Evolutionary conservation across 2,797 vertebrate species (phyloP), one percentile per base, ranked within the genome.

Genomic region (Loriculus beryllinus): DNA sequence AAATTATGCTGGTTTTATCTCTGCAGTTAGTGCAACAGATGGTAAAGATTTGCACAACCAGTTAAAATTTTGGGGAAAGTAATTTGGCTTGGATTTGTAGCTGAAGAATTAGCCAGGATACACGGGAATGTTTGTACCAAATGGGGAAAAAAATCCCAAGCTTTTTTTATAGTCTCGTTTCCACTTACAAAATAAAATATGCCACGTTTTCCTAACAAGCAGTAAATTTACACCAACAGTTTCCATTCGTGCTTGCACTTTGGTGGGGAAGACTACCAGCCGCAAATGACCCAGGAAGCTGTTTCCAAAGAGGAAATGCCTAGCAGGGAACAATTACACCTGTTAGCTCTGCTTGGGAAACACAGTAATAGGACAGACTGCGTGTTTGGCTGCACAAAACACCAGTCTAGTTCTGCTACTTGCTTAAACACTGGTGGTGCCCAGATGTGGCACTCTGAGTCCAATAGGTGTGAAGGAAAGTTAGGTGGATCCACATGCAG

Each of bases 21-120:
- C 95, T 93, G 95, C 90, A 91, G 91, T 96, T 95, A 96, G 68
- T 69, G 92, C 93, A 97, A 91, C 97, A 97, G 97, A 96, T 98
- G 97, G 97, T 80, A 80, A 93, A 94, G 91, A 95, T 96, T 96
- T 97, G 96, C 80, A 93, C 92, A 97, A 95, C 84, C 71, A 77
- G 96, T 93, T 83, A 95, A 90, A 86, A 91, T 95, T 88, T 96
- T 91, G 96, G 95, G 96, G 89, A 94, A 94, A 91, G 87, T 77
- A 94, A 69, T 35, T 93, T 92, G 22, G 95, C 95, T 93, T 96
- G 70, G 84, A 96, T 96, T 95, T 92, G 80, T 94, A 72, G 40
- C 51, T 93, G 77, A 67, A 78, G 88, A 80, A 42, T 91, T 84
- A 93, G 82, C 57, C 40, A 76, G 91, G 91, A 83, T 76, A 63